These are phyloP conservation scores for Thomomys bottae DNA, from an alignment of 2,113 vertebrate species.

Conservation along the genomic window DNA sequence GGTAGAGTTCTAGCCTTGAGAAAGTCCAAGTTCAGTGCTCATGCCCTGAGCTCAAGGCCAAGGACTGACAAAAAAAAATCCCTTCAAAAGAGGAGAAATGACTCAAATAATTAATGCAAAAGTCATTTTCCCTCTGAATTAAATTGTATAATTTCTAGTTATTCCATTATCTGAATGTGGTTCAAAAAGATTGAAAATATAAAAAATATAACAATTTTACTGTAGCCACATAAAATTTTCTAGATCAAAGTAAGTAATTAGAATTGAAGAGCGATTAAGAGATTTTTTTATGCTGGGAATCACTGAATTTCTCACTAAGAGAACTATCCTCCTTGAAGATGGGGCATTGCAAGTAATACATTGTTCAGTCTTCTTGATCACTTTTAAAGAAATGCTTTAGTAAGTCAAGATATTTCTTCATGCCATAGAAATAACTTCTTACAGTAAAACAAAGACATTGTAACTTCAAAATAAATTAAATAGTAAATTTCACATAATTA, in stretches of 20 bases:
- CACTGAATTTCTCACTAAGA: constrained; percentile 26
- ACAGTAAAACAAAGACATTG: constrained; percentile 34
- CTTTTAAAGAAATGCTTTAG: constrained; percentile 44
- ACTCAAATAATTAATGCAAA: constrained; percentile 9
- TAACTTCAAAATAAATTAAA: constrained; percentile 16
- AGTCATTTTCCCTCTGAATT: constrained; percentile 18
- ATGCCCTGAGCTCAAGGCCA: too few species aligned
- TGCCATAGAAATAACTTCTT: neutral
- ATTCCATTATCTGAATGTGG: constrained; percentile 28
- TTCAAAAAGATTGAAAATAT: constrained; percentile 31
- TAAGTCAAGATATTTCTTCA: constrained; percentile 16
- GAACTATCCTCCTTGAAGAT: constrained; percentile 18
- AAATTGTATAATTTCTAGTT: constrained; percentile 7
- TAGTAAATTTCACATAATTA: neutral
- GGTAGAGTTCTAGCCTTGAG: too few species aligned
- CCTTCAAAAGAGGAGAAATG: neutral
- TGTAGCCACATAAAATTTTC: constrained; percentile 3
- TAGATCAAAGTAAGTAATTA: constrained; percentile 25
- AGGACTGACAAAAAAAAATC: too few species aligned
- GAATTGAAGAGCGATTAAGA: neutral
- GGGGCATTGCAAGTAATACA: constrained; percentile 6
- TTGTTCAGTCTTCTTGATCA: constrained; percentile 11
- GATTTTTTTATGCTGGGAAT: neutral
- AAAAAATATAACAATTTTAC: neutral
- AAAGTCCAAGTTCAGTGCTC: too few species aligned